Evolutionary conservation across 1,140 invertebrate genomes (phyloP).

Genomic region (Caenorhabditis tropicalis): DNA sequence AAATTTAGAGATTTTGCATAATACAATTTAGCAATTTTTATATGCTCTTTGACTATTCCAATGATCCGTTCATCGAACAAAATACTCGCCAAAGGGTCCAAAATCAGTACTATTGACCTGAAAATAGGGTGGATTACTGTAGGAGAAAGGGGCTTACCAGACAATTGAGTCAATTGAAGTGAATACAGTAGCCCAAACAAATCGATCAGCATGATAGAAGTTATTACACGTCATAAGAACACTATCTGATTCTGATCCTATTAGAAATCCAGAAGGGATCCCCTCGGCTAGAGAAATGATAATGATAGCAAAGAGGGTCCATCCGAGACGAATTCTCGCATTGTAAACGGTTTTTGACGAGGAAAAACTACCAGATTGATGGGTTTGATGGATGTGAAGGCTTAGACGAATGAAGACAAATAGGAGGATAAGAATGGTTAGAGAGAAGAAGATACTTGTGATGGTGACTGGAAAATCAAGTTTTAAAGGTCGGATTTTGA

Average conservation of each 20-base stretch:
- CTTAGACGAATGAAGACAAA: conserved; percentile 2
- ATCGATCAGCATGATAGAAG: conserved; percentile 9
- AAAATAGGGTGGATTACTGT: too few species aligned
- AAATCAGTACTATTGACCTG: neutral
- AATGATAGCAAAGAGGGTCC: neutral
- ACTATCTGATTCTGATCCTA: neutral
- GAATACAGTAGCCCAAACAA: neutral
- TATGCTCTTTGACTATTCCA: neutral
- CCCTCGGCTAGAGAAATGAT: neutral
- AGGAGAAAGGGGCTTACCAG: too few species aligned
- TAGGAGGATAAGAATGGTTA: neutral
- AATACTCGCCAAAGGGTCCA: neutral
- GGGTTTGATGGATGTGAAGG: neutral
- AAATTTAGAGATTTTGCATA: neutral
- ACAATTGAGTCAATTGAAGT: neutral
- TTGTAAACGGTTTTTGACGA: neutral
- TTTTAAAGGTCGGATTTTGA: too few species aligned
- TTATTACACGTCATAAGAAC: neutral
- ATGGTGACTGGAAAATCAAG: neutral
- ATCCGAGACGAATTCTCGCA: neutral
- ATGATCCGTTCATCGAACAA: neutral
- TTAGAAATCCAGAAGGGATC: neutral
- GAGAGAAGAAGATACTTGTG: neutral
- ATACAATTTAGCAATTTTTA: neutral
- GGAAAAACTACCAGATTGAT: neutral